Percentiles rank a stretch among this genome's conserved stretches.
Conservation (phyloP, 2,888 invertebrate species). For the Spicauda simplicius region DNA sequence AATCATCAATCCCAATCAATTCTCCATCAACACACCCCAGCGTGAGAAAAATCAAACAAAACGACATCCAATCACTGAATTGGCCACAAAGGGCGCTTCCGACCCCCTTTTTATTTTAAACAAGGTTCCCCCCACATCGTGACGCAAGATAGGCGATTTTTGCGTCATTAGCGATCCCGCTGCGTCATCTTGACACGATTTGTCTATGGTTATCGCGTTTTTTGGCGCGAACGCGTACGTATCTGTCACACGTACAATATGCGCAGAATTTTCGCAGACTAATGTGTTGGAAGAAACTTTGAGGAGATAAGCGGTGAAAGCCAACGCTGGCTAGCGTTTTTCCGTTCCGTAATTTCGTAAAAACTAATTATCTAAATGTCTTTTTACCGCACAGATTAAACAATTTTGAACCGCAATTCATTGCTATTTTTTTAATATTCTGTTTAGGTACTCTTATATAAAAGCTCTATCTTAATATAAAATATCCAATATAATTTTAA, state of each 20-base stretch:
- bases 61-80: slow-evolving; percentile 63
- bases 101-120: slow-evolving; percentile 62
- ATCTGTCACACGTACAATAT: slow-evolving; percentile 74
- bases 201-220: slow-evolving; percentile 78
- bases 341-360: slow-evolving; percentile 47
- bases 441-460: no score
- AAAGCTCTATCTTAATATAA: no score
- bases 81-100: slow-evolving; percentile 65
- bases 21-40: slow-evolving; percentile 61
- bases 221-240: slow-evolving; percentile 67
- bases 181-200: slow-evolving; percentile 77
- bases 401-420: background rate
- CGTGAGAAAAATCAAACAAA: slow-evolving; percentile 80
- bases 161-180: slow-evolving; percentile 78
- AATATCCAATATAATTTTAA: no score
- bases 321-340: slow-evolving; percentile 59
- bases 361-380: slow-evolving; percentile 35
- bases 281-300: slow-evolving; percentile 79
- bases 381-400: slow-evolving; percentile 21
- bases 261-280: slow-evolving; percentile 73
- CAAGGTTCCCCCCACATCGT: slow-evolving; percentile 64
- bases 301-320: slow-evolving; percentile 74
- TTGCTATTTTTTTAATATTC: slow-evolving; percentile 1
- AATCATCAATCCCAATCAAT: slow-evolving; percentile 82
- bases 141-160: slow-evolving; percentile 71